These are phyloP conservation scores for Buphagus erythrorhynchus DNA, from an alignment of 2,797 vertebrate species.

Conservation along the genomic window DNA sequence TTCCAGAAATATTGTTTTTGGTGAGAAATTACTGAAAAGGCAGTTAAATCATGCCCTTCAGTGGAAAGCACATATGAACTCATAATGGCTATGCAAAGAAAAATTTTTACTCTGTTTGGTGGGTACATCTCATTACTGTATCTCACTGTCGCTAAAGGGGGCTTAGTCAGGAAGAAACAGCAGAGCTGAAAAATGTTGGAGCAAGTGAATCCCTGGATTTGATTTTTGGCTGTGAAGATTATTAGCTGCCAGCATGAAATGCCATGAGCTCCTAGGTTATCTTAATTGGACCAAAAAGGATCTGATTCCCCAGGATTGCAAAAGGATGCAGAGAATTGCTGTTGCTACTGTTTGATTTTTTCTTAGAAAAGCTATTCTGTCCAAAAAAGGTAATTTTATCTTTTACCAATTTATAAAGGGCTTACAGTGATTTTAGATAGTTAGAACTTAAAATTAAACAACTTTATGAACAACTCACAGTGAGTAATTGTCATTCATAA, in stretches of 20 bases:
- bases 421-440: background rate
- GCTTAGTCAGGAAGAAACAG: background rate
- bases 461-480: background rate
- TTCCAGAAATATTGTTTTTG: background rate
- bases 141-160: background rate
- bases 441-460: background rate
- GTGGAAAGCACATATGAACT: background rate
- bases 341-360: background rate
- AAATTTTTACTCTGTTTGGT: background rate
- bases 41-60: background rate
- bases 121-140: background rate
- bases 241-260: background rate
- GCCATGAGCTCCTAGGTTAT: background rate
- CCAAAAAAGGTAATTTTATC: background rate
- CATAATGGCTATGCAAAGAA: background rate
- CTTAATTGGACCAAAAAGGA: background rate
- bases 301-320: background rate
- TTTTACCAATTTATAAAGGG: background rate
- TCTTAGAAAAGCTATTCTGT: background rate
- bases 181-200: background rate
- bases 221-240: background rate
- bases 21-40: background rate
- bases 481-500: background rate
- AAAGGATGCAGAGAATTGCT: background rate
- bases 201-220: background rate